Conservation (phyloP, 2,113 vertebrate species). For the Hippocampus barbouri region DNA sequence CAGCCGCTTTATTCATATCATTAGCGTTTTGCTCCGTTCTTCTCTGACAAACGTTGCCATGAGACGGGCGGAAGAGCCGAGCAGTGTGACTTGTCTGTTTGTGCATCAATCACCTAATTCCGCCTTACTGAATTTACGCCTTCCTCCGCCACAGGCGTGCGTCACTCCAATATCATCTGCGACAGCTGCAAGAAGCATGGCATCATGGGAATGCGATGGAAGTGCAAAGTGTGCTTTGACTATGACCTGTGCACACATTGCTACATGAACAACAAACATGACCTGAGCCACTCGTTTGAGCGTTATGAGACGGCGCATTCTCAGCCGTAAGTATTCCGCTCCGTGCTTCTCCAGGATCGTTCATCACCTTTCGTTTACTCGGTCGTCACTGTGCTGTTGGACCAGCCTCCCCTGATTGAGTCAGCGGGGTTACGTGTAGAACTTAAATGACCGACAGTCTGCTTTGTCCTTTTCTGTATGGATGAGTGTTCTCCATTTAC, state of each 20-base stretch:
- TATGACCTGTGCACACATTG: conserved; percentile 97
- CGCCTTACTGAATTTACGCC: neutral
- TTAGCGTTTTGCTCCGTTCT: conserved; percentile 55
- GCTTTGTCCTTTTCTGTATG: neutral
- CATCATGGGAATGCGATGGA: conserved; percentile 97
- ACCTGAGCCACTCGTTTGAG: conserved; percentile 87
- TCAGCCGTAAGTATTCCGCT: conserved; percentile 83
- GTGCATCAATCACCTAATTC: neutral
- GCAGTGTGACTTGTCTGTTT: conserved; percentile 3
- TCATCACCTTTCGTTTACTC: conserved; percentile 14
- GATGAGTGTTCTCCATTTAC: neutral
- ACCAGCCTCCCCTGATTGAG: conserved; percentile 1
- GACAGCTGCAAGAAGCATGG: conserved; percentile 98
- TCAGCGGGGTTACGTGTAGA: neutral
- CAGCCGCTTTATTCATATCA: conserved; percentile 38
- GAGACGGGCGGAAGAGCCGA: conserved; percentile 25
- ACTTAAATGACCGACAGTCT: neutral
- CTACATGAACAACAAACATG: conserved; percentile 96
- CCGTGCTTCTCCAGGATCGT: neutral
- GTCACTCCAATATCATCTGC: conserved; percentile 97
- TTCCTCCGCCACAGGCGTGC: conserved; percentile 76
- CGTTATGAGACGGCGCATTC: conserved; percentile 94
- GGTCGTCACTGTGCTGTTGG: neutral
- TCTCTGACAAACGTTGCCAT: conserved; percentile 47
- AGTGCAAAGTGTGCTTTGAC: conserved; percentile 94